phyloP scores from a whole-genome alignment of 2,113 vertebrate species.

The Origma solitaria region DNA sequence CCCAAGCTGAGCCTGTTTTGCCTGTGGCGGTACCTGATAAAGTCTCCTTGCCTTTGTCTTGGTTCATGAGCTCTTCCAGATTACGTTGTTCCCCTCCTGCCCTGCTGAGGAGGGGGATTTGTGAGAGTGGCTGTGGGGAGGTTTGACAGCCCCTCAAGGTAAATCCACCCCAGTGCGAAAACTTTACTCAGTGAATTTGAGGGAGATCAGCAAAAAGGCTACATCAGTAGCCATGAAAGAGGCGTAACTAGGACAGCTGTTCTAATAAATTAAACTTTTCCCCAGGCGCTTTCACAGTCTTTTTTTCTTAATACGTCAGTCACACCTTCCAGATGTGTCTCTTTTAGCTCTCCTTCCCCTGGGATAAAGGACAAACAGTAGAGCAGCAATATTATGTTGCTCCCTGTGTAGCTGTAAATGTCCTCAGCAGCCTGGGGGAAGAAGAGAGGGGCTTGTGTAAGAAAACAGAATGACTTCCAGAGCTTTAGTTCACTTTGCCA shows the following conservation, averaged over 20 bases:
- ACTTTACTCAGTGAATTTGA: neutral
- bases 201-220: neutral
- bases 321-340: neutral
- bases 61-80: neutral
- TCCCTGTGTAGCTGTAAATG: neutral
- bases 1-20: neutral
- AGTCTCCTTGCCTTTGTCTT: neutral
- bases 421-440: neutral
- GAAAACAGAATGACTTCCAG: neutral
- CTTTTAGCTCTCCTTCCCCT: neutral
- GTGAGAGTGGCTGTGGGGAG: neutral
- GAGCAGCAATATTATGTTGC: neutral
- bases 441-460: neutral
- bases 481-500: neutral
- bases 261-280: conserved; percentile 2
- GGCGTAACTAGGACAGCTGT: neutral
- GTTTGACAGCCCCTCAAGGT: neutral
- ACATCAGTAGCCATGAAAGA: neutral
- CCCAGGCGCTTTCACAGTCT: neutral
- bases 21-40: neutral
- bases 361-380: neutral
- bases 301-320: neutral
- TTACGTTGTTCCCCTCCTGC: neutral
- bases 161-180: neutral
- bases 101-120: neutral